These are phyloP conservation scores for Alexandromys fortis DNA, from an alignment of 2,113 vertebrate species.

Conservation along the genomic window DNA sequence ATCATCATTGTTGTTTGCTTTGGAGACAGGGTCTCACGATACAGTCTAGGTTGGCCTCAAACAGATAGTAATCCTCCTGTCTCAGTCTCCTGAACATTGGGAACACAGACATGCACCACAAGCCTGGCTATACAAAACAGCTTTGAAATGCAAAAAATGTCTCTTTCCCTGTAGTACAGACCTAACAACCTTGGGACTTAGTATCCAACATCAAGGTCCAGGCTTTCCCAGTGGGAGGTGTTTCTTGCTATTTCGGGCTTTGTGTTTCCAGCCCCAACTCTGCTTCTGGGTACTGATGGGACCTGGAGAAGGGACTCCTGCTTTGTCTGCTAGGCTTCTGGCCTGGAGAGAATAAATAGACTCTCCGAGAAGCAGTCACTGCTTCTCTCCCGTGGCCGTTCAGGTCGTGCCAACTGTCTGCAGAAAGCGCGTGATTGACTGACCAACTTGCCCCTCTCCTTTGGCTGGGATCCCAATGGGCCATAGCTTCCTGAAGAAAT, in stretches of 20 bases:
- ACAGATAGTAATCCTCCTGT: background rate
- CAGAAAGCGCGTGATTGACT: background rate
- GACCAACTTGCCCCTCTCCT: background rate
- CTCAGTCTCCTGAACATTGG: background rate
- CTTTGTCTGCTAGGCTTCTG: background rate
- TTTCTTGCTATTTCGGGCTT: accelerated
- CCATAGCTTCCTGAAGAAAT: background rate
- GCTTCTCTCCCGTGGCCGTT: background rate
- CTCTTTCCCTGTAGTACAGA: background rate
- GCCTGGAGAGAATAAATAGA: background rate
- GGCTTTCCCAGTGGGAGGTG: accelerated
- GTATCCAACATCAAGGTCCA: accelerated
- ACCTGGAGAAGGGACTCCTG: background rate
- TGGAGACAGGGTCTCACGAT: background rate
- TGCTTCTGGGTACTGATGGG: background rate
- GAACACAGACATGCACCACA: background rate
- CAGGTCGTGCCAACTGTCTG: background rate
- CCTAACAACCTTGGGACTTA: too few species aligned
- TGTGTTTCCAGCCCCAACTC: background rate
- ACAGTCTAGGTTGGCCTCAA: background rate
- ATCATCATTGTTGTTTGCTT: background rate
- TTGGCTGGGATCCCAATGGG: background rate
- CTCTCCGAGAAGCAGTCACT: background rate
- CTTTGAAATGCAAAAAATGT: background rate
- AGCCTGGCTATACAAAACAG: background rate